Conservation (phyloP, 2,888 invertebrate species). For the Drosophila planitibia region DNA sequence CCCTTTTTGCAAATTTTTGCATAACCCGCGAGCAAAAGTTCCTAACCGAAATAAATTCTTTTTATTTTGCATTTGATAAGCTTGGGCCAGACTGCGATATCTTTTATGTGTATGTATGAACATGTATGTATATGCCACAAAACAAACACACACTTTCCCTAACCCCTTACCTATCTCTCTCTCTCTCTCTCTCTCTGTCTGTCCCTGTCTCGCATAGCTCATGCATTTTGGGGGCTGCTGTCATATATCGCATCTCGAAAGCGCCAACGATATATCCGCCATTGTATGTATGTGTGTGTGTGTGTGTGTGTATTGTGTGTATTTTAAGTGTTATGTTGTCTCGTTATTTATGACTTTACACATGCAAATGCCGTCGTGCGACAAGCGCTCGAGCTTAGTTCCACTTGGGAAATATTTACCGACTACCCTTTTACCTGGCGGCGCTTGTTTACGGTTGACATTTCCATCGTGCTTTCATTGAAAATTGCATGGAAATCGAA, state of each 20-base stretch:
- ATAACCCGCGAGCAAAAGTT: conserved; percentile 79
- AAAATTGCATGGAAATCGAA: conserved; percentile 81
- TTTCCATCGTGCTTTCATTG: conserved; percentile 69
- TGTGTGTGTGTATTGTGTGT: conserved; percentile 40
- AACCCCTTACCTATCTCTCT: not conserved
- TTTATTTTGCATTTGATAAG: conserved; percentile 79
- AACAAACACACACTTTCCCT: conserved; percentile 35
- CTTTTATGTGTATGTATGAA: conserved; percentile 1
- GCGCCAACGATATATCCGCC: conserved; percentile 42
- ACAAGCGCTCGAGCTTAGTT: conserved; percentile 75
- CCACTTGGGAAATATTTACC: conserved; percentile 44
- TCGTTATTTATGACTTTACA: conserved; percentile 83
- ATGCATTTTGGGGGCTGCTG: conserved; percentile 71
- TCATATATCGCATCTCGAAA: conserved; percentile 77
- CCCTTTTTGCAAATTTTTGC: conserved; percentile 71
- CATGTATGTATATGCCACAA: conserved; percentile 25
- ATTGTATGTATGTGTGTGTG: conserved; percentile 23
- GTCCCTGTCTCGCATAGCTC: conserved; percentile 52
- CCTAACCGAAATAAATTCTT: conserved; percentile 78
- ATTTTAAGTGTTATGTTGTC: conserved; percentile 76
- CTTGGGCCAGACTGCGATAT: conserved; percentile 58
- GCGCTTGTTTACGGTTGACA: conserved; percentile 78
- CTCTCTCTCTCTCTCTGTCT: not conserved
- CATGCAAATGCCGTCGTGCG: conserved; percentile 81
- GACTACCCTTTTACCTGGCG: conserved; percentile 64